Base-by-base conservation (phyloP, 2,797 vertebrate genomes). In the Dermochelys coriacea region DNA sequence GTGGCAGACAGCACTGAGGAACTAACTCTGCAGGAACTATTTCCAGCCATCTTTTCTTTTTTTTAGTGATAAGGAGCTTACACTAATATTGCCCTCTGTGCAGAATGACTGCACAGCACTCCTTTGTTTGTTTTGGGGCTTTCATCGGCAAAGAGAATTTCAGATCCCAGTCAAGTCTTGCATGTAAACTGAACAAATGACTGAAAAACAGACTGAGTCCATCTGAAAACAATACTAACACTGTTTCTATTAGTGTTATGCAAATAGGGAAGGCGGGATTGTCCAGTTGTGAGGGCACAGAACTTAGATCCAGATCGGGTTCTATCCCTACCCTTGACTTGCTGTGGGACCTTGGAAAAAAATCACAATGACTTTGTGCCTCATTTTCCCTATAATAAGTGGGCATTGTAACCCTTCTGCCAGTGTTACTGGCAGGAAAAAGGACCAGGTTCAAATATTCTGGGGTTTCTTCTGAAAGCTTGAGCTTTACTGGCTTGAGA, bases 11-110 rank as follows among this genome's bases (percentile, higher is more conserved):
- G 54, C 55, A 18, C 55, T 4, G 8, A 95, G 19, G 12, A 85
- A 52, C 0, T 0, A 2, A 6, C n/a, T 80, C 23, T 57, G 4
- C 51, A 84, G n/a, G 4, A 4, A 78, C 12, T 2, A 9, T 25
- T 84, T 78, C 23, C 74, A 75, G 25, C 12, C 45, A 49, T 74
- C 45, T 77, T 78, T 91, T 51, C 8, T 85, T 41, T 80, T 80
- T n/a, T 82, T 57, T 34, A 23, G 1, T 3, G 54, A 31, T 54
- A 54, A 95, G 59, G 41, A 96, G 29, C 50, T 52, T 80, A 54
- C 21, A 34, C 19, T 31, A 47, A 59, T 19, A 12, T 14, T 81
- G 75, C 16, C 23, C 34, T 2, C 12, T 47, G 52, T 83, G 78
- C 12, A 68, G 29, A 4, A 41, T 9, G 45, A 29, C 74, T 77